A percentile compares a stretch with the other conserved stretches of the same genome.
phyloP scores from a whole-genome alignment of 1,140 invertebrate genomes.

The Eriosoma lanigerum region DNA sequence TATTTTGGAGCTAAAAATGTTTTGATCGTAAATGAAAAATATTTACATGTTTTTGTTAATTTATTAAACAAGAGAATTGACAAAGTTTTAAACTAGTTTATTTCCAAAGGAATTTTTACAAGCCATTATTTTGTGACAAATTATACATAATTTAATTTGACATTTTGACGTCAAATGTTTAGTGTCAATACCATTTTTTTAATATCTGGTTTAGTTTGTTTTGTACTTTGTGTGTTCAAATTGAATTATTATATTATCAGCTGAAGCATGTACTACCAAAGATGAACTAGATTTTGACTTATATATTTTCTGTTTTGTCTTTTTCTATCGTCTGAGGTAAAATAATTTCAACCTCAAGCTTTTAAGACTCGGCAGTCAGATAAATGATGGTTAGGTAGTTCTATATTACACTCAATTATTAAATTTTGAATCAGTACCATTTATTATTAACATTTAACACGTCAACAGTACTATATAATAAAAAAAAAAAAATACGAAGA shows the following conservation, averaged over 20 bases:
- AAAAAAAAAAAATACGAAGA: background rate
- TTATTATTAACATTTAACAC: conserved; percentile 25
- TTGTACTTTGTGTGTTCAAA: background rate
- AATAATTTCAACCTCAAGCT: background rate
- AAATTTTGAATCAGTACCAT: background rate
- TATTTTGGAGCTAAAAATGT: too few species aligned
- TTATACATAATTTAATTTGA: background rate
- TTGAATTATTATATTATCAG: background rate
- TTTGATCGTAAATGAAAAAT: too few species aligned
- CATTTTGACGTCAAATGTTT: too few species aligned
- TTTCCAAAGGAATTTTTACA: background rate
- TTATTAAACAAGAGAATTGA: too few species aligned
- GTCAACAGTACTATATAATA: background rate
- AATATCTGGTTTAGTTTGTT: background rate
- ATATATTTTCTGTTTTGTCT: background rate
- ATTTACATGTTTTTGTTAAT: too few species aligned
- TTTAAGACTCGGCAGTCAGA: conserved; percentile 7
- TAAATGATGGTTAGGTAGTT: background rate
- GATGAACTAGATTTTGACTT: background rate
- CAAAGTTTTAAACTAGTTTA: too few species aligned
- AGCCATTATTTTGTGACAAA: background rate
- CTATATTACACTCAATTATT: background rate
- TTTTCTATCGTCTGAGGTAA: background rate
- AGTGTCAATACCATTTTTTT: background rate
- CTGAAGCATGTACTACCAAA: background rate